Conservation (phyloP, 2,888 invertebrate species). For the Erpobdella octoculata region DNA sequence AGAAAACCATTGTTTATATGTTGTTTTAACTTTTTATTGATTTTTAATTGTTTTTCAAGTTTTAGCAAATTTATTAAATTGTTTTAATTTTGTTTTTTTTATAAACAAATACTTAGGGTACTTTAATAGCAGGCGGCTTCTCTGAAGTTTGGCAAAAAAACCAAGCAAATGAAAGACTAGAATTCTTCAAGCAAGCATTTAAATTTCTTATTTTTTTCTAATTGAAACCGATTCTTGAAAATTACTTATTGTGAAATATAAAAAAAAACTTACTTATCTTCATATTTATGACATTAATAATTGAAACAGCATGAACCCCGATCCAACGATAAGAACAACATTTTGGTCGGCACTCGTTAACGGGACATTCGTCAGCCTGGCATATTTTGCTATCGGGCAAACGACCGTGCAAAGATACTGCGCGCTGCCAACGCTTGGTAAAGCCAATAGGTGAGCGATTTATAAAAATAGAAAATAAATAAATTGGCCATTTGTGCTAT, state of each 20-base stretch:
- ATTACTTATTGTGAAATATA: no score
- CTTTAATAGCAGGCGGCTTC: not conserved
- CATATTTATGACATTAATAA: not conserved
- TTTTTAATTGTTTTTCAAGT: no score
- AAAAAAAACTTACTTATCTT: not conserved
- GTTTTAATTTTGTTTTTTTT: no score
- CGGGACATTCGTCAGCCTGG: constrained; percentile 33
- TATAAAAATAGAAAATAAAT: not conserved
- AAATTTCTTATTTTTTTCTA: not conserved
- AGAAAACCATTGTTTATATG: no score
- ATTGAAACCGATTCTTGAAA: not conserved
- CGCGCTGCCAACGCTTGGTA: constrained; percentile 35
- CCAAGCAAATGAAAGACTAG: not conserved
- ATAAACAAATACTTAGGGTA: not conserved
- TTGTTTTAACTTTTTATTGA: no score
- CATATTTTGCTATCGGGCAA: constrained; percentile 37
- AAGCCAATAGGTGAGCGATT: constrained; percentile 26
- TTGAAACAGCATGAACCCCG: constrained; percentile 34
- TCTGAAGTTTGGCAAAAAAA: not conserved
- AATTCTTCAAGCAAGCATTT: not conserved
- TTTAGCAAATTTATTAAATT: no score
- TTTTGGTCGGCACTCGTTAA: constrained; percentile 38
- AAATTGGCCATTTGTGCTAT: not conserved
- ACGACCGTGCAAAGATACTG: constrained; percentile 39
- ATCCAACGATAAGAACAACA: constrained; percentile 37